Conservation (phyloP, 2,113 vertebrate species). For the Pipra filicauda region DNA sequence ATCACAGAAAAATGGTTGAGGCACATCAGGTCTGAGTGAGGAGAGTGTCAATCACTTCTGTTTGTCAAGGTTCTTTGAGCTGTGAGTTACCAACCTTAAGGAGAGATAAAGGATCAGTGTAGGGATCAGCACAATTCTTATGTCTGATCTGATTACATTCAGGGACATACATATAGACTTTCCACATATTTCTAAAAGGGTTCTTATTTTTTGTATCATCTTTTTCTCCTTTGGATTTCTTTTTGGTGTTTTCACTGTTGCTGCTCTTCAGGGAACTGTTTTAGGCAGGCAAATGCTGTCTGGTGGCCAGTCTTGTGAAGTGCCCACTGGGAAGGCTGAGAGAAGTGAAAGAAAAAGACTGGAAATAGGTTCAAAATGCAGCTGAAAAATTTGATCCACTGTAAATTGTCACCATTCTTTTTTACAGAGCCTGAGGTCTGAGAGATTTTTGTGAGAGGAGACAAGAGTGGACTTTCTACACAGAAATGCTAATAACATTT, state of each 20-base stretch:
- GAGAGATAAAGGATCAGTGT: conserved; percentile 2
- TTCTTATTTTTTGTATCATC: neutral
- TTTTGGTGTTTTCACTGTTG: neutral
- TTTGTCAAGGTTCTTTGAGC: conserved; percentile 13
- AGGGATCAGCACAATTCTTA: conserved; percentile 6
- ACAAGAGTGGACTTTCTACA: neutral
- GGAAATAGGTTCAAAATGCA: neutral
- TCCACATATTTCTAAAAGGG: neutral
- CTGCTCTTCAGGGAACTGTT: neutral
- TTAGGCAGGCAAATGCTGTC: neutral
- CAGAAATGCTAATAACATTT: neutral
- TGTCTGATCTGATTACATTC: conserved; percentile 12
- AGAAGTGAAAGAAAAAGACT: neutral
- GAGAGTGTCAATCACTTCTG: conserved; percentile 15
- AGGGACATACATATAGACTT: neutral
- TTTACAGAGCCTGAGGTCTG: neutral
- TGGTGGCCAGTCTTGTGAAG: neutral
- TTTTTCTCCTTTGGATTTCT: neutral
- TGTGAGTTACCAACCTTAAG: conserved; percentile 20
- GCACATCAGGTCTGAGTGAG: neutral
- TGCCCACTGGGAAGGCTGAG: neutral
- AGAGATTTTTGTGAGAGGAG: neutral
- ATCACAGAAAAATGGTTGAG: conserved; percentile 9
- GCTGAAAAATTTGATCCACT: neutral
- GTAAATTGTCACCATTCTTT: neutral